Evolutionary conservation across 2,888 invertebrate genomes (phyloP).

Genomic region (Amphimallon solstitiale): DNA sequence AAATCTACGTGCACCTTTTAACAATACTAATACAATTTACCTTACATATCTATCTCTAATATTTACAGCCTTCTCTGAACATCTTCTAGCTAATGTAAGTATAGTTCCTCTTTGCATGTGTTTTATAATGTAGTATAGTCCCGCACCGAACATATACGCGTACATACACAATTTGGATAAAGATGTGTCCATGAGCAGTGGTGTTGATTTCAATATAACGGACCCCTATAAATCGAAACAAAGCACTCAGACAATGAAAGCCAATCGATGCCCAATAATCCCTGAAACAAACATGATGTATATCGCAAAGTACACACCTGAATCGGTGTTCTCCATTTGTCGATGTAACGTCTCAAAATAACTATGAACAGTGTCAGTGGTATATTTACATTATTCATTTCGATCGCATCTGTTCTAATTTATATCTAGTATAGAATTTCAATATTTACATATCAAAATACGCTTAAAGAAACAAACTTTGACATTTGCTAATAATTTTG

Average conservation of each 20-base stretch:
- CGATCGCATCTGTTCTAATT: not conserved
- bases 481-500: conserved; percentile 35
- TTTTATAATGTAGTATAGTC: conserved; percentile 27
- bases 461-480: conserved; percentile 10
- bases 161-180: conserved; percentile 31
- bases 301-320: conserved; percentile 27
- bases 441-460: conserved; percentile 21
- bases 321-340: conserved; percentile 33
- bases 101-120: conserved; percentile 35
- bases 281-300: not conserved
- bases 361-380: conserved; percentile 33
- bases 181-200: conserved; percentile 17
- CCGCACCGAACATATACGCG: conserved; percentile 32
- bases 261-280: not conserved
- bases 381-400: conserved; percentile 34
- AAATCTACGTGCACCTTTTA: too few species aligned
- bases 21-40: not conserved
- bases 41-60: conserved; percentile 31
- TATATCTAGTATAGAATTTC: conserved; percentile 3
- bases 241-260: not conserved
- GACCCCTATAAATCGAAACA: conserved; percentile 9
- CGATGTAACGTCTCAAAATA: conserved; percentile 37
- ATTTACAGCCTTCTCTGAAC: conserved; percentile 17
- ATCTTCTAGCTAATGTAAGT: conserved; percentile 26
- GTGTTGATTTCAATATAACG: conserved; percentile 14